Evolutionary conservation across 2,888 invertebrate genomes (phyloP).

Genomic region (Synanthedon tipuliformis): DNA sequence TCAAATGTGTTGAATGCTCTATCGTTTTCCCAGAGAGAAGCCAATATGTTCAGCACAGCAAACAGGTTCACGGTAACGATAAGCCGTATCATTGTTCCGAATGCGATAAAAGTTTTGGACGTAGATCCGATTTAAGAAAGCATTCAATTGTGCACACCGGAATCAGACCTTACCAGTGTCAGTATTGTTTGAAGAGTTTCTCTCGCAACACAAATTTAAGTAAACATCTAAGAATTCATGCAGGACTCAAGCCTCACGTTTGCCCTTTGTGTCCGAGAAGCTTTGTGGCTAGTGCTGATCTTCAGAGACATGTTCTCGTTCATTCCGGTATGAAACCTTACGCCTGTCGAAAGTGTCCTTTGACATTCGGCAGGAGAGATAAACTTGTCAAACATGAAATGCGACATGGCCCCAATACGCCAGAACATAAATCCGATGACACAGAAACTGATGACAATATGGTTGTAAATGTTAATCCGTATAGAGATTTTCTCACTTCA

Average conservation of each 20-base stretch:
- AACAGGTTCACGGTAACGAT: constrained; percentile 75
- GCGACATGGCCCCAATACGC: constrained; percentile 62
- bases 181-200: constrained; percentile 79
- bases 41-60: constrained; percentile 75
- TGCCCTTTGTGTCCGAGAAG: constrained; percentile 79
- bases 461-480: constrained; percentile 73
- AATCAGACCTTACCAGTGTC: constrained; percentile 78
- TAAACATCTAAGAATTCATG: constrained; percentile 79
- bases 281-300: constrained; percentile 76
- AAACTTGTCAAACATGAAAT: constrained; percentile 76
- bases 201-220: constrained; percentile 82
- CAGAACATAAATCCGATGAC: constrained; percentile 31
- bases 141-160: constrained; percentile 84
- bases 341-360: constrained; percentile 74
- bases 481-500: constrained; percentile 59
- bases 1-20: constrained; percentile 70
- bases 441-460: constrained; percentile 57
- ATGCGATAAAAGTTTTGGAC: constrained; percentile 77
- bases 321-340: constrained; percentile 76
- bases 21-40: constrained; percentile 72
- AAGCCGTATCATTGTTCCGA: constrained; percentile 78
- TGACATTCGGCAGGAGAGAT: constrained; percentile 76
- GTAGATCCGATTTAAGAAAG: constrained; percentile 78
- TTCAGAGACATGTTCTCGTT: constrained; percentile 75
- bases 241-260: constrained; percentile 77